Conservation (phyloP, 2,797 vertebrate genomes). For the Valencia hispanica region DNA sequence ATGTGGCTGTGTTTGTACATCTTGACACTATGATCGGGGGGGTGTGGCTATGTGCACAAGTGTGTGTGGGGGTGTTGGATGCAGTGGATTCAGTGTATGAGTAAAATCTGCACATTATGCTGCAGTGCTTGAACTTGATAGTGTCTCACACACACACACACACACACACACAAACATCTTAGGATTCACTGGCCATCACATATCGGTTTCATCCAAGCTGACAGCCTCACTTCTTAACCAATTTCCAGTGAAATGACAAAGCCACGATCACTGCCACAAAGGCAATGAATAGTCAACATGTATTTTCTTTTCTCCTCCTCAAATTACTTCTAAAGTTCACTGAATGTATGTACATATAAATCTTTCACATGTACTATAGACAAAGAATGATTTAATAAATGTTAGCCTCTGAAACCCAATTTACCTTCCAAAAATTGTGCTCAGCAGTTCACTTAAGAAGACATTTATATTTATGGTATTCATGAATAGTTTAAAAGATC, state of each 20-base stretch:
- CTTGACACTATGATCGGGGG: constrained; percentile 34
- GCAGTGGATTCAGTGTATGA: constrained; percentile 15
- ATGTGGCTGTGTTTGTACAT: constrained; percentile 64
- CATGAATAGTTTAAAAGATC: constrained; percentile 49
- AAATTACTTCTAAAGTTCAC: constrained; percentile 20
- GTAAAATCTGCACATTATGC: constrained; percentile 39
- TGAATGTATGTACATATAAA: constrained; percentile 14
- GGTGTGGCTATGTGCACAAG: not conserved
- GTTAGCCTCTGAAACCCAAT: constrained; percentile 34
- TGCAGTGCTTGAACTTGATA: constrained; percentile 41
- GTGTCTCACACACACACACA: constrained; percentile 18
- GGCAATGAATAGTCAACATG: constrained; percentile 35
- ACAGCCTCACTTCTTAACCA: constrained; percentile 55
- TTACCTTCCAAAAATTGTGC: constrained; percentile 19
- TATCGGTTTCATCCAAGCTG: constrained; percentile 53
- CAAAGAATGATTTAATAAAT: constrained; percentile 20
- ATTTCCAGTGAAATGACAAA: constrained; percentile 48
- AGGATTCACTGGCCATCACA: constrained; percentile 34
- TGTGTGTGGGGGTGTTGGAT: not conserved
- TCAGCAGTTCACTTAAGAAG: constrained; percentile 16
- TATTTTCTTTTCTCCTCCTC: constrained; percentile 7
- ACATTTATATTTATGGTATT: constrained; percentile 41
- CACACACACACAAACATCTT: constrained; percentile 19
- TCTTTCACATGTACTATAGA: constrained; percentile 4
- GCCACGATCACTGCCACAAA: constrained; percentile 14